These are phyloP conservation scores for Baronia brevicornis DNA, from an alignment of 2,888 invertebrate genomes.

Conservation along the genomic window DNA sequence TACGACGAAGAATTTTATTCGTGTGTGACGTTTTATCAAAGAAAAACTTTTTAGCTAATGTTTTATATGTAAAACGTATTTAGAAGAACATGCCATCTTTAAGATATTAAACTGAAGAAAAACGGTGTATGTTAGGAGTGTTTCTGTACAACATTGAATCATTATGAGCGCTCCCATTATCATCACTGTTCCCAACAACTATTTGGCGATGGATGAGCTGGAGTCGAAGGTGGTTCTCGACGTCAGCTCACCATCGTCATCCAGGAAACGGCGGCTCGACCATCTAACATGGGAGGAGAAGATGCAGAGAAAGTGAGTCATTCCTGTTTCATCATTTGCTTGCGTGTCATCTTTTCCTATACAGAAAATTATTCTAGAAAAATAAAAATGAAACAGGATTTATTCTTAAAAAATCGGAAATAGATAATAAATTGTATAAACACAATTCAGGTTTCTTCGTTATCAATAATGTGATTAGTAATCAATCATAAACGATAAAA, in stretches of 20 bases:
- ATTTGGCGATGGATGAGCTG: slow-evolving; percentile 52
- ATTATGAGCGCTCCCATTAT: slow-evolving; percentile 70
- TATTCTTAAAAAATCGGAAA: no score
- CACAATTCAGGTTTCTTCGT: no score
- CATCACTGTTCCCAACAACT: slow-evolving; percentile 68
- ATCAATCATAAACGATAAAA: no score
- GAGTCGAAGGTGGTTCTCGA: slow-evolving; percentile 49
- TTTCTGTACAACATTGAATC: slow-evolving; percentile 23
- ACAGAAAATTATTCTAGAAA: no score
- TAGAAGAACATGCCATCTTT: slow-evolving; percentile 43
- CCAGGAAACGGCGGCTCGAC: slow-evolving; percentile 84
- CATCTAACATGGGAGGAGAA: slow-evolving; percentile 92
- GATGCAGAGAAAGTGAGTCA: slow-evolving; percentile 87
- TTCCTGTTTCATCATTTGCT: slow-evolving; percentile 24
- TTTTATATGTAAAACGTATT: slow-evolving; percentile 24
- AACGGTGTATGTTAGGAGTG: slow-evolving; percentile 23
- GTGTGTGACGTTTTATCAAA: slow-evolving; percentile 39
- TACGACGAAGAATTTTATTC: slow-evolving; percentile 48
- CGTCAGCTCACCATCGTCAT: slow-evolving; percentile 42
- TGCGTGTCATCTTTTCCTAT: slow-evolving; percentile 34
- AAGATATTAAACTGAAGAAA: slow-evolving; percentile 21
- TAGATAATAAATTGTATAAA: no score
- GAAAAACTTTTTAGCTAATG: slow-evolving; percentile 44
- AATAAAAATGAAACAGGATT: no score
- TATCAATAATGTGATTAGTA: no score